Evolutionary conservation across 2,888 invertebrate genomes (phyloP), one percentile per base, ranked within the genome.

Genomic region (Drosophila antonietae): DNA sequence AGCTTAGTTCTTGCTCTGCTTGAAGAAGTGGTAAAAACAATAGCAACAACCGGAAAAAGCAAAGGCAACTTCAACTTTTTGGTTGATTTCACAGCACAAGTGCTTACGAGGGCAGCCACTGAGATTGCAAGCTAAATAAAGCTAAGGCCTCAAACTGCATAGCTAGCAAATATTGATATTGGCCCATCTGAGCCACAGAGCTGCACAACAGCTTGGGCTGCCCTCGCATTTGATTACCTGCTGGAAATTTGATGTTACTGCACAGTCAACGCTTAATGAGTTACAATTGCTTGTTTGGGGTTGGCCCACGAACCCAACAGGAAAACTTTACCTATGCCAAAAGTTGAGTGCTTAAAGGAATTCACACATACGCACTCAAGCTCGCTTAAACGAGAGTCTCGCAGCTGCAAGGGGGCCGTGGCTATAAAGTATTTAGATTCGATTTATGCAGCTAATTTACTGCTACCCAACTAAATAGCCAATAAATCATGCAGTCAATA

Each of bases 401-500:
- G 6, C 28, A 44, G 9, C 18, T 15, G 20, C 14, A 37, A n/a
- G 10, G 35, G 43, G 46, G 39, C 52, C 47, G 14, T 56, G 65
- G 66, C 63, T 68, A 68, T 65, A 73, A 57, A 70, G 72, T 75
- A 68, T 81, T 77, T 83, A 72, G 87, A 70, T 74, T 74, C 61
- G 75, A 78, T 81, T 83, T 81, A 71, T 84, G 78, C 73, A 83
- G 81, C 78, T 87, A 83, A 83, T 83, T 87, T 83, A 65, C 68
- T 67, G 71, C 67, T 56, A 60, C 52, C 78, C 64, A 83, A 84
- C 84, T 87, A 83, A 87, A 81, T 78, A 83, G 82, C 82, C 88
- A 87, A 83, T 83, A 84, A 83, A 83, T 83, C 82, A 83, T 82
- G 73, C 79, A 82, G 74, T 82, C 85, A 86, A 82, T 82, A 82